These are phyloP conservation scores for Tarsius wallacei DNA, from an alignment of 2,797 vertebrate genomes.

Conservation along the genomic window DNA sequence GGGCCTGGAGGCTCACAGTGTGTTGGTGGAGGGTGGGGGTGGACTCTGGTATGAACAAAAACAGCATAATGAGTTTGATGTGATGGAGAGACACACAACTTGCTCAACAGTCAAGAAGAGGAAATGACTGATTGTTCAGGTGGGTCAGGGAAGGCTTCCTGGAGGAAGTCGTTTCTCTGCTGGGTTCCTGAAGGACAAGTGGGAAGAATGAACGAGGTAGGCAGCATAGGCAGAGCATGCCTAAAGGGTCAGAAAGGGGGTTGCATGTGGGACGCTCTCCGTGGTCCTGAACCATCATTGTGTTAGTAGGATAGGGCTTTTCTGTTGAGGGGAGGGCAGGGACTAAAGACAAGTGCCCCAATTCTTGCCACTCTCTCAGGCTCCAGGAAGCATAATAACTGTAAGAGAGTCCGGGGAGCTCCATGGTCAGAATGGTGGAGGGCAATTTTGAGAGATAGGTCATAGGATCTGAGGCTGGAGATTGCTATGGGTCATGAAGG, in stretches of 20 bases:
- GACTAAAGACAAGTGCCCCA: background rate
- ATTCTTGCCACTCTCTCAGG: background rate
- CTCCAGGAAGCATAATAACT: background rate
- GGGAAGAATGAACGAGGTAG: background rate
- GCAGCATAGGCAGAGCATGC: background rate
- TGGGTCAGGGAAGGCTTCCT: slow-evolving; percentile 64
- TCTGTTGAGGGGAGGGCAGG: background rate
- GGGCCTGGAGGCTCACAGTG: background rate
- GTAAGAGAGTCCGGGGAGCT: background rate
- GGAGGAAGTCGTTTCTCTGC: slow-evolving; percentile 29
- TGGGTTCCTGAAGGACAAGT: slow-evolving; percentile 39
- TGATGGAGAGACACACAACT: slow-evolving; percentile 9
- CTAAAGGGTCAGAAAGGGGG: background rate
- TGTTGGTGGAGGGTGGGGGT: background rate
- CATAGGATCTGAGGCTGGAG: background rate
- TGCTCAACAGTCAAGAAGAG: slow-evolving; percentile 6
- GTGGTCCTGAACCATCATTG: slow-evolving; percentile 78
- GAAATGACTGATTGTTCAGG: slow-evolving; percentile 34
- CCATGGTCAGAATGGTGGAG: background rate
- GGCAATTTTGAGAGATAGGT: background rate
- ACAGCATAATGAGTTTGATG: slow-evolving; percentile 27
- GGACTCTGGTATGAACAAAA: slow-evolving; percentile 15
- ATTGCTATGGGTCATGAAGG: background rate
- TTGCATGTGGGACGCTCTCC: slow-evolving; percentile 74
- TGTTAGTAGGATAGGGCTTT: background rate